A percentile compares a stretch with the other conserved stretches of the same genome.
Conservation (phyloP, 2,113 vertebrate genomes). For the Malaclemys terrapin region DNA sequence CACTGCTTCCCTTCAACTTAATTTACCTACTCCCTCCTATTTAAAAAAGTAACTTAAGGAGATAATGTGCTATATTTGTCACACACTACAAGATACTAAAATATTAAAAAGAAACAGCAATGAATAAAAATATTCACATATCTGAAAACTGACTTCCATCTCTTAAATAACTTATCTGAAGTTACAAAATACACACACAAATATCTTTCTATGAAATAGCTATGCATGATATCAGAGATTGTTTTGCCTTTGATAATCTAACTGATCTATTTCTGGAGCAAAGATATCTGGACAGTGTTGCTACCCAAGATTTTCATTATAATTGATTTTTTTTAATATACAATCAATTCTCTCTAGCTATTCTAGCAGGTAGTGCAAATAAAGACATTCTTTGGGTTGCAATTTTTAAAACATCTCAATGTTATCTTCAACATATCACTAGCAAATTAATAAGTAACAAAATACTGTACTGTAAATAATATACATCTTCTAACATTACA, state of each 20-base stretch:
- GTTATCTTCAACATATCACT: constrained; percentile 63
- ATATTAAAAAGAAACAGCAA: constrained; percentile 61
- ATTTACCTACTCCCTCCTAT: constrained; percentile 4
- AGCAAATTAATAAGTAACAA: constrained; percentile 73
- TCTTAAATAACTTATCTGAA: constrained; percentile 73
- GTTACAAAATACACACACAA: constrained; percentile 79
- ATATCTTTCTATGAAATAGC: constrained; percentile 71
- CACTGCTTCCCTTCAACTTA: constrained; percentile 28
- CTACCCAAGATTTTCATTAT: constrained; percentile 72
- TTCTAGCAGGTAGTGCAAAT: constrained; percentile 85
- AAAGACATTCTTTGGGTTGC: constrained; percentile 87
- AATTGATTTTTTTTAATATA: constrained; percentile 76
- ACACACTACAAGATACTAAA: constrained; percentile 49
- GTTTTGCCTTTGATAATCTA: constrained; percentile 63
- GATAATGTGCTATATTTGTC: constrained; percentile 45
- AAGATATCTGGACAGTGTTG: constrained; percentile 68
- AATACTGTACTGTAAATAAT: constrained; percentile 70
- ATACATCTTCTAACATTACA: constrained; percentile 53
- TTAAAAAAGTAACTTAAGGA: constrained; percentile 57
- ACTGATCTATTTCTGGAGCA: constrained; percentile 46
- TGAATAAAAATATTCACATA: constrained; percentile 67
- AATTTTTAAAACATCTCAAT: constrained; percentile 59
- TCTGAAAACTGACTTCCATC: constrained; percentile 59
- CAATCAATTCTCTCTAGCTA: constrained; percentile 75
- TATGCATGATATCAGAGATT: constrained; percentile 48